These are phyloP conservation scores for Calypte anna DNA, from an alignment of 2,113 vertebrate species.

Conservation along the genomic window DNA sequence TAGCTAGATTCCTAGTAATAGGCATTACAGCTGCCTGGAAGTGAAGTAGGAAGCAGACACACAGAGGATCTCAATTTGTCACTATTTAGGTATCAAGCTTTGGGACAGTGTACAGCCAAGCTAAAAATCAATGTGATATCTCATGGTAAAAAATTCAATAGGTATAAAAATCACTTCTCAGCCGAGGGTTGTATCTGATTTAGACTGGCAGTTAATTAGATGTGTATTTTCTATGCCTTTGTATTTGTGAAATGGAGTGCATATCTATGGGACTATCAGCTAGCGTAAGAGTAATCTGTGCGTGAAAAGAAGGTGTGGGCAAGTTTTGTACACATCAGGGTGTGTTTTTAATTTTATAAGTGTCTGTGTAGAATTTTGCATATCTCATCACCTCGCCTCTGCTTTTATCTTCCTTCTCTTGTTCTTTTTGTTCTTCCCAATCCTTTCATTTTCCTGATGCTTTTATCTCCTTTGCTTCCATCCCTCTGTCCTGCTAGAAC, in stretches of 20 bases:
- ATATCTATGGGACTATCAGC: conserved; percentile 23
- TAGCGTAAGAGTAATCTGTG: neutral
- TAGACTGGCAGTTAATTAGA: conserved; percentile 21
- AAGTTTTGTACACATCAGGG: conserved; percentile 54
- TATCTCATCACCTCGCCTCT: conserved; percentile 48
- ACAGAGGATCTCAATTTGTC: neutral
- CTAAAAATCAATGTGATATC: neutral
- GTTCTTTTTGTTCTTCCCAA: conserved; percentile 45
- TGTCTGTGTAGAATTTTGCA: conserved; percentile 52
- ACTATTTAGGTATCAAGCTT: neutral
- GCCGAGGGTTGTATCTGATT: conserved; percentile 27
- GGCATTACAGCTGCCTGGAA: neutral
- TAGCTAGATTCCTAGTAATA: neutral
- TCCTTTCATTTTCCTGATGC: conserved; percentile 46
- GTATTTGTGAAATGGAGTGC: neutral
- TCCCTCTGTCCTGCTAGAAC: conserved; percentile 7
- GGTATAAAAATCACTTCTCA: neutral
- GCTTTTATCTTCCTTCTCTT: conserved; percentile 56
- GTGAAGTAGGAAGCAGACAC: neutral
- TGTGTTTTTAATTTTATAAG: conserved; percentile 54
- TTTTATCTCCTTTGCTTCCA: conserved; percentile 51
- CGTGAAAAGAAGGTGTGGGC: conserved; percentile 16
- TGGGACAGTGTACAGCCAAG: neutral
- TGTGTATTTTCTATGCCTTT: neutral
- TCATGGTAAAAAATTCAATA: neutral